Evolutionary conservation across 2,113 vertebrate species (phyloP).

Genomic region (Nibea coibor): DNA sequence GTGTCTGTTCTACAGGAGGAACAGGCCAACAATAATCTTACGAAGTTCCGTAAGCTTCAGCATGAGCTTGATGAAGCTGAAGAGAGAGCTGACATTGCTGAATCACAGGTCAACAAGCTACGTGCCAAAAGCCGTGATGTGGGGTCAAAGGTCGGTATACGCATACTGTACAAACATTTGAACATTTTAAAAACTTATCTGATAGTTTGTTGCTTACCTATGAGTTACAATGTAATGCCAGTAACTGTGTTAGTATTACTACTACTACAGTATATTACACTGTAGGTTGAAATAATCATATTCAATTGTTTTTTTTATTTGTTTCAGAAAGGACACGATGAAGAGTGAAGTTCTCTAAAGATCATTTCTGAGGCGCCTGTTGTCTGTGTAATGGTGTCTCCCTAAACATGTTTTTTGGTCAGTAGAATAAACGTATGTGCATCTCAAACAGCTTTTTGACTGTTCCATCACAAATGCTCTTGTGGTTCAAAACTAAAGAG

Average conservation of each 20-base stretch:
- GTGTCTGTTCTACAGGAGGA: constrained; percentile 72
- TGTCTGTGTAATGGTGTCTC: constrained; percentile 34
- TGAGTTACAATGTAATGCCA: too few species aligned
- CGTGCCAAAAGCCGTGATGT: constrained; percentile 79
- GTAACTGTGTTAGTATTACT: too few species aligned
- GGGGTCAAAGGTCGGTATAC: constrained; percentile 74
- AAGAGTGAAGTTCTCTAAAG: constrained; percentile 67
- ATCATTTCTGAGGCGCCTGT: constrained; percentile 41
- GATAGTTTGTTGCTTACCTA: not conserved
- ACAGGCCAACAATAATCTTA: constrained; percentile 77
- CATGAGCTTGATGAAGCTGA: constrained; percentile 82
- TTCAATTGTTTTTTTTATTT: constrained; percentile 51
- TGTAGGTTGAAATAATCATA: constrained; percentile 82
- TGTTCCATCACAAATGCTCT: constrained; percentile 2
- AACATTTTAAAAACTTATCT: not conserved
- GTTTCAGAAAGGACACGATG: constrained; percentile 78
- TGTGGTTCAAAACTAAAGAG: not conserved
- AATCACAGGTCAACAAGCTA: constrained; percentile 84
- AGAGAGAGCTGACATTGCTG: constrained; percentile 81
- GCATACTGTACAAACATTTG: not conserved
- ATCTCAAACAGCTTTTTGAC: constrained; percentile 33
- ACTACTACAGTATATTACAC: not conserved
- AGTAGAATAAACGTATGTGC: constrained; percentile 60
- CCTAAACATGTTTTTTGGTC: constrained; percentile 45
- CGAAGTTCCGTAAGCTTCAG: constrained; percentile 78